phyloP scores from a whole-genome alignment of 64 coral and sea anemone species.

The Stichodactyla mertensii region DNA sequence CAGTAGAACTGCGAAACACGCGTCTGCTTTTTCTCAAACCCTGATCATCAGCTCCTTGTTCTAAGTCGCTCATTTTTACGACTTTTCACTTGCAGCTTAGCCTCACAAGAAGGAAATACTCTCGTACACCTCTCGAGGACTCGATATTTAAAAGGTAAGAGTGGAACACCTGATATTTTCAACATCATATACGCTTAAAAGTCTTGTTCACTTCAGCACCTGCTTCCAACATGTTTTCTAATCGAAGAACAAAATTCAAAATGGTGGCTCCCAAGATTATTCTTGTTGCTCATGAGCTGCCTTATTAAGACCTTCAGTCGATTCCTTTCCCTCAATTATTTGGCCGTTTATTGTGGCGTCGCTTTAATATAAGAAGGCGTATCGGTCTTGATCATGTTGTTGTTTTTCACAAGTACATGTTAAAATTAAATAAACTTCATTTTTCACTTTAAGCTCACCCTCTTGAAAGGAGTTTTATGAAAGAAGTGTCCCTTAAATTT shows the following conservation, averaged over 20 bases:
- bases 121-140: background rate
- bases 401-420: slow-evolving; percentile 10
- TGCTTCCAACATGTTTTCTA: background rate
- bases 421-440: slow-evolving; percentile 14
- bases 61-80: background rate
- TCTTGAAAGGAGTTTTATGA: slow-evolving; percentile 3
- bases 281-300: background rate
- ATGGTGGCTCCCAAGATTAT: background rate
- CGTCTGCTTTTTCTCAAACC: background rate
- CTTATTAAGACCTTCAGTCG: background rate
- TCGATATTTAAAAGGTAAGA: slow-evolving; percentile 1
- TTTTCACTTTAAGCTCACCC: slow-evolving; percentile 13
- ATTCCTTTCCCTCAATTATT: background rate
- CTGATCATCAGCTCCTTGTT: background rate
- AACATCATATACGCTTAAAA: background rate
- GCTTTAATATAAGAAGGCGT: background rate
- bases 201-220: background rate
- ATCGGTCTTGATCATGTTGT: background rate
- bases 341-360: background rate
- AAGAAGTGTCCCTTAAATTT: background rate
- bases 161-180: slow-evolving; percentile 12
- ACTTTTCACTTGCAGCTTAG: background rate
- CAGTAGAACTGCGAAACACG: slow-evolving; percentile 1
- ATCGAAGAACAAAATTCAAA: background rate
- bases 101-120: background rate